A percentile compares a stretch with the other conserved stretches of the same genome.
Conservation (phyloP, 2,888 invertebrate species). For the Muscina levida region DNA sequence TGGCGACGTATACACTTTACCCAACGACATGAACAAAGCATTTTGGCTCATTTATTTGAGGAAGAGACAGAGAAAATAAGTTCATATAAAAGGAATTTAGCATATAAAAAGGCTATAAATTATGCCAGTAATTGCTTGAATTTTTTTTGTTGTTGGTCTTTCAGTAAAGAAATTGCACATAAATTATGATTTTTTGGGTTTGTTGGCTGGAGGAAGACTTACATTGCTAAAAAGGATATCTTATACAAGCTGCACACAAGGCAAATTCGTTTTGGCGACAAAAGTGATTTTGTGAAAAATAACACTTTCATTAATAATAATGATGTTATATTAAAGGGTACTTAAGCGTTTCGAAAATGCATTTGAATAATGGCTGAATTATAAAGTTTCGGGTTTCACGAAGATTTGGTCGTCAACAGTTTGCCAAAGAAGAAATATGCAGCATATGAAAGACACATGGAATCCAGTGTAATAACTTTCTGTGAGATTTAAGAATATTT, state of each 20-base stretch:
- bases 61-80: slow-evolving; percentile 3
- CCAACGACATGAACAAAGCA: slow-evolving; percentile 19
- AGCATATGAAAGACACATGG: too few species aligned
- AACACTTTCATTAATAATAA: slow-evolving; percentile 61
- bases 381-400: too few species aligned
- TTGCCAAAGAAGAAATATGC: too few species aligned
- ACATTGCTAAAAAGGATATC: slow-evolving; percentile 45
- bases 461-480: too few species aligned
- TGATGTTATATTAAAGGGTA: neutral
- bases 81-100: slow-evolving; percentile 55
- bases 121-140: slow-evolving; percentile 58
- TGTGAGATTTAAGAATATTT: too few species aligned
- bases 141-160: slow-evolving; percentile 25
- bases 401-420: too few species aligned
- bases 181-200: slow-evolving; percentile 56
- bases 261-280: slow-evolving; percentile 38
- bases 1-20: slow-evolving; percentile 44
- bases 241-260: neutral
- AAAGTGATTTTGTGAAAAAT: slow-evolving; percentile 29
- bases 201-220: slow-evolving; percentile 29
- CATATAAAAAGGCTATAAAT: slow-evolving; percentile 60
- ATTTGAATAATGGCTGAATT: too few species aligned
- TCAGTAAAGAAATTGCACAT: slow-evolving; percentile 52
- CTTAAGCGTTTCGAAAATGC: too few species aligned
- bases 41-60: slow-evolving; percentile 44